Evolutionary conservation across 2,797 vertebrate genomes (phyloP).

Genomic region (Sardinella longiceps): DNA sequence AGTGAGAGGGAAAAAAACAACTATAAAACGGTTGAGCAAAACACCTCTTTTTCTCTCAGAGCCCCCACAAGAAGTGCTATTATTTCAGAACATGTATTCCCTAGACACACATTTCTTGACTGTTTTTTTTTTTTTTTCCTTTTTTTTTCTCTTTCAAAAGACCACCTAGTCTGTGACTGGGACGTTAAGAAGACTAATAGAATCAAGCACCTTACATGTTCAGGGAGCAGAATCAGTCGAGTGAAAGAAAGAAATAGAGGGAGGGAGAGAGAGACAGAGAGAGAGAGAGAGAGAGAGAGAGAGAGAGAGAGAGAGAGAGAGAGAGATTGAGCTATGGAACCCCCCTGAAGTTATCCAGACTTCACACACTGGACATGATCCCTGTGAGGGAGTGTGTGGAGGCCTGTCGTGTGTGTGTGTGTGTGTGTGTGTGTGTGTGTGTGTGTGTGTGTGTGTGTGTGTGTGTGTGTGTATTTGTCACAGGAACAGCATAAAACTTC

Average conservation of each 20-base stretch:
- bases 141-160: conserved; percentile 30
- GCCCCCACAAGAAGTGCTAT: conserved; percentile 16
- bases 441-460: conserved; percentile 66
- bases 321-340: neutral
- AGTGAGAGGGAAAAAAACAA: conserved; percentile 39
- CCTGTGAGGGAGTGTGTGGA: conserved; percentile 68
- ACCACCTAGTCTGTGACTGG: conserved; percentile 19
- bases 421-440: conserved; percentile 53
- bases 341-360: conserved; percentile 52
- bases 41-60: conserved; percentile 12
- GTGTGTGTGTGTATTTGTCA: conserved; percentile 56
- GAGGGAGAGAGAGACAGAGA: neutral
- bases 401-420: conserved; percentile 66
- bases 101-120: conserved; percentile 34
- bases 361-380: conserved; percentile 59
- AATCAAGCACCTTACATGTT: conserved; percentile 10
- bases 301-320: neutral
- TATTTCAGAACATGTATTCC: conserved; percentile 30
- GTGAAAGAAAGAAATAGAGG: too few species aligned
- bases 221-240: neutral
- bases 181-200: conserved; percentile 9
- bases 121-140: conserved; percentile 23
- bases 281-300: neutral
- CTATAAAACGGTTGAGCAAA: conserved; percentile 46
- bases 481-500: conserved; percentile 69